Evolutionary conservation across 2,797 vertebrate species (phyloP).

Genomic region (Mormyrops attenuatus): DNA sequence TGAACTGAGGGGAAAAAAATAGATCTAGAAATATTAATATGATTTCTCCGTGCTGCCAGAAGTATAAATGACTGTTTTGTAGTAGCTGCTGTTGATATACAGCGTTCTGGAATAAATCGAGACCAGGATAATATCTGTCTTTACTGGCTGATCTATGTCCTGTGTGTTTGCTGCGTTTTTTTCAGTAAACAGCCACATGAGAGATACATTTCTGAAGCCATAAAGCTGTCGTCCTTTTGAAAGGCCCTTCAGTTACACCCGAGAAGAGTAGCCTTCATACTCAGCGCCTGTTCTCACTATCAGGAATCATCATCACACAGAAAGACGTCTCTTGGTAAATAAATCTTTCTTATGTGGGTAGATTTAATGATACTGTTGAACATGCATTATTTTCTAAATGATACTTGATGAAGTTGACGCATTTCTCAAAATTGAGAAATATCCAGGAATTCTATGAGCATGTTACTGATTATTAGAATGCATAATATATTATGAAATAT

Average conservation of each 20-base stretch:
- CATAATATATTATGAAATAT: neutral
- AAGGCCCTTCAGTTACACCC: neutral
- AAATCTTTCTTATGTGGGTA: neutral
- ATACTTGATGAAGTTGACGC: neutral
- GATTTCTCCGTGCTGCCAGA: neutral
- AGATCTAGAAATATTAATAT: neutral
- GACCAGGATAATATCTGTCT: neutral
- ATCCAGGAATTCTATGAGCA: neutral
- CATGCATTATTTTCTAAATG: neutral
- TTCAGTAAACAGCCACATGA: neutral
- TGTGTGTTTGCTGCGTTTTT: neutral
- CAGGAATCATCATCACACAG: neutral
- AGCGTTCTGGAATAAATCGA: neutral
- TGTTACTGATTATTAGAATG: neutral
- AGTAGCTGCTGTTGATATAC: neutral
- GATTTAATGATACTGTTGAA: neutral
- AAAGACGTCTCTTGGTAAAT: neutral
- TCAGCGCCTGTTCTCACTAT: neutral
- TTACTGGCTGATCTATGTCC: neutral
- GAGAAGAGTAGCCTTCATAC: neutral
- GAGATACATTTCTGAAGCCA: neutral
- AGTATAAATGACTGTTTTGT: neutral
- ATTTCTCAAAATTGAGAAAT: neutral
- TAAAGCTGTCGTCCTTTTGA: neutral
- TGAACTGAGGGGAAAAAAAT: neutral